Base-by-base conservation (phyloP, 2,888 invertebrate genomes). In the Tolmerus cingulatus region DNA sequence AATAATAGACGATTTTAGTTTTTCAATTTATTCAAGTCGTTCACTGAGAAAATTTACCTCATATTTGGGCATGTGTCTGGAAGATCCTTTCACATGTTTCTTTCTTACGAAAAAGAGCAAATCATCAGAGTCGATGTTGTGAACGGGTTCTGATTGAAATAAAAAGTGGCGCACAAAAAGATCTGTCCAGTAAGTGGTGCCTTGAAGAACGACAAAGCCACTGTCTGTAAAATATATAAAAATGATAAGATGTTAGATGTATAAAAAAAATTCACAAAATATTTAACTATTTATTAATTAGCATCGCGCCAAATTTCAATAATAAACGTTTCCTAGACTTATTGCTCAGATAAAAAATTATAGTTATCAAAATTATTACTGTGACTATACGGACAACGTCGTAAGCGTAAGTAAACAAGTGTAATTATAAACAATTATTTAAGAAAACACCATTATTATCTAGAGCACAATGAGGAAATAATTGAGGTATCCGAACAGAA, bases 161-260 rank as follows among this genome's bases (percentile, higher is more conserved):
- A 98, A 94, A 93, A 98, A 98, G 93, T 98, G 97, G 16, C 97
- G 95, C 89, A 98, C 97, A 93, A 98, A 98, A 90, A 98, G 94
- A 93, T 98, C 97, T 86, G 98, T 98, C 98, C 98, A 98, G 91
- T 98, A 98, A 3, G 97, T 97, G 88, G 97, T 97, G 57, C 97
- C 97, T 93, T 97, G 97, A 19, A 98, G 95, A 93, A 98, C 95
- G 89, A 98, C 98, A 93, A 98, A 98, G 77, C 97, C 97, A 40
- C 96, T 96, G 93, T 97, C 97, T 97, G 93, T 23, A 1, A 66
- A 66, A 66, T 27, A n/a, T 1, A 55, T 19, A n/a, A 55, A n/a
- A n/a, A n/a, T n/a, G 7, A 30, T n/a, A n/a, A n/a, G n/a, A n/a
- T n/a, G n/a, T n/a, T n/a, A n/a, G n/a, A n/a, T n/a, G n/a, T n/a